phyloP scores from a whole-genome alignment of 1,140 invertebrate genomes.

The Drosophila dunni region DNA sequence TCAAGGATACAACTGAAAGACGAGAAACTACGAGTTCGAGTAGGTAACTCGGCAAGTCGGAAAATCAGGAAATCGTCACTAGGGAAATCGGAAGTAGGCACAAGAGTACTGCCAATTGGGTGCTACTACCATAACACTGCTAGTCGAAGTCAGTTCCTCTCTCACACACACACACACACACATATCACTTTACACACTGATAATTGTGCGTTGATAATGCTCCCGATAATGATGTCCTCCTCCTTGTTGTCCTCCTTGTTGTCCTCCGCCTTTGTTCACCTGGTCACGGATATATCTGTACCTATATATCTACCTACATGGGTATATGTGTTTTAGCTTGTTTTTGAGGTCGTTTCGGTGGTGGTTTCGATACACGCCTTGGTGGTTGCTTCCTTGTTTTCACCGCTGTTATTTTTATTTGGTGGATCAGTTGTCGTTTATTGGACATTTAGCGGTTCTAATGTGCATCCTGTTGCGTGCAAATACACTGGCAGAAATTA shows the following conservation, averaged over 20 bases:
- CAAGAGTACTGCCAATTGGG: no score
- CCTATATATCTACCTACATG: no score
- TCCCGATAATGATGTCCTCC: constrained; percentile 42
- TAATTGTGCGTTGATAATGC: constrained; percentile 76
- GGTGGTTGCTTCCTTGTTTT: constrained; percentile 16
- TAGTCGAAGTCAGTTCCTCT: constrained; percentile 4
- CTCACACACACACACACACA: not conserved
- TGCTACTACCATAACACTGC: no score
- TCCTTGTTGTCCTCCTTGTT: constrained; percentile 6
- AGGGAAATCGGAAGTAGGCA: no score
- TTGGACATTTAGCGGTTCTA: constrained; percentile 68
- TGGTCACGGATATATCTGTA: constrained; percentile 1
- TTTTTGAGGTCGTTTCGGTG: constrained; percentile 34
- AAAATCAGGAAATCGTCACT: no score
- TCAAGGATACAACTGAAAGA: constrained; percentile 23
- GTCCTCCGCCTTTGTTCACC: constrained; percentile 18
- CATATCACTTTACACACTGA: constrained; percentile 74
- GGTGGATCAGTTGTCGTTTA: constrained; percentile 36
- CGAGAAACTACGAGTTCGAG: constrained; percentile 5
- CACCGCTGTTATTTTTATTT: not conserved
- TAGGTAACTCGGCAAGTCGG: no score
- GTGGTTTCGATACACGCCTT: constrained; percentile 24
- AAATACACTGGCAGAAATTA: constrained; percentile 1
- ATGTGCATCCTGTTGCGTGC: constrained; percentile 75
- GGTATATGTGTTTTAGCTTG: not conserved